Evolutionary conservation across 1,140 invertebrate species (phyloP).

Genomic region (Acromyrmex heyeri): DNA sequence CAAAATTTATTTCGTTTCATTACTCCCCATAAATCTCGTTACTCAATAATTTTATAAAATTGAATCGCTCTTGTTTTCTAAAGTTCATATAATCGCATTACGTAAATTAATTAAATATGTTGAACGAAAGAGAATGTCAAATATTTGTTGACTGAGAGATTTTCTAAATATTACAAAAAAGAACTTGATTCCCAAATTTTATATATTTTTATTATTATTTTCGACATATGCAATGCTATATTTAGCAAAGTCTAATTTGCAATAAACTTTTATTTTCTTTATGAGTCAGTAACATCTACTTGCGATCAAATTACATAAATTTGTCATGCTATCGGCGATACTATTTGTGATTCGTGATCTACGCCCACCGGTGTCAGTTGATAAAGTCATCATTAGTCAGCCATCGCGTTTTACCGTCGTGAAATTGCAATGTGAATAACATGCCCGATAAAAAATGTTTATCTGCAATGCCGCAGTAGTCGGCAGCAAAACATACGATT

Average conservation of each 20-base stretch:
- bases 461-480: neutral
- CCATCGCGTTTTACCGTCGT: conserved; percentile 5
- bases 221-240: neutral
- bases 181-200: neutral
- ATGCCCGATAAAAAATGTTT: conserved; percentile 47
- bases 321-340: neutral
- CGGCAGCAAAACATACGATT: conserved; percentile 6
- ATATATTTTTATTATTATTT: conserved; percentile 6
- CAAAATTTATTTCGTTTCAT: neutral
- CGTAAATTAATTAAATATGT: neutral
- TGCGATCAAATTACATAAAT: neutral
- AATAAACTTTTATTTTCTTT: conserved; percentile 6
- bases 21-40: neutral
- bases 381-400: conserved; percentile 41
- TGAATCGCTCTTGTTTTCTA: neutral
- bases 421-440: conserved; percentile 17
- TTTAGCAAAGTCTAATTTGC: neutral
- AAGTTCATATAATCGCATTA: neutral
- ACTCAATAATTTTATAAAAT: neutral
- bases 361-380: conserved; percentile 65
- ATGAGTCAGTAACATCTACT: neutral
- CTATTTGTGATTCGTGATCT: conserved; percentile 39
- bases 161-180: neutral
- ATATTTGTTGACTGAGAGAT: neutral
- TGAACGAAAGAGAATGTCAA: neutral